Percentiles rank a stretch among this genome's conserved stretches.
phyloP scores from a whole-genome alignment of 2,797 vertebrate genomes.

The Bucorvus abyssinicus region DNA sequence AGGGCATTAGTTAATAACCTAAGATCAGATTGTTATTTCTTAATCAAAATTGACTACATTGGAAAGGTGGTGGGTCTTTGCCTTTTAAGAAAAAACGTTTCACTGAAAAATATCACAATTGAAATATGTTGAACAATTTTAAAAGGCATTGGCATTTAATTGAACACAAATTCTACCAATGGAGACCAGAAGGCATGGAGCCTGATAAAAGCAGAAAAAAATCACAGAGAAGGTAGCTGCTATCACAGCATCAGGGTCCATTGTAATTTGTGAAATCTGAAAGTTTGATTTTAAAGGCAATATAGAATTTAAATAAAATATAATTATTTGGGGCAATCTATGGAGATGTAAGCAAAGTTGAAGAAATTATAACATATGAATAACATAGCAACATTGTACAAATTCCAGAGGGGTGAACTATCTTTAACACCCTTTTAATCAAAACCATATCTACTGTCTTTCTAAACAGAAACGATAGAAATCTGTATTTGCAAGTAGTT shows the following conservation, averaged over 20 bases:
- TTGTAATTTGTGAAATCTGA: neutral
- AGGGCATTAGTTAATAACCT: neutral
- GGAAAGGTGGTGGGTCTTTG: rapidly evolving
- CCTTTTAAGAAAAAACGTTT: neutral
- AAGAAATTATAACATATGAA: neutral
- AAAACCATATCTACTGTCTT: neutral
- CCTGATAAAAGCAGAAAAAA: neutral
- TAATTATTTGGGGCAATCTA: neutral
- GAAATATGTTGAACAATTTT: neutral
- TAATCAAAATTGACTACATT: neutral
- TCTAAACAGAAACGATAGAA: neutral
- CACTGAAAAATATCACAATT: neutral
- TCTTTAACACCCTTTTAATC: neutral
- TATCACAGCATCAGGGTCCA: neutral
- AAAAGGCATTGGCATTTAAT: neutral
- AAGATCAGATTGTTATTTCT: neutral
- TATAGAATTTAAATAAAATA: neutral
- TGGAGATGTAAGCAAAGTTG: neutral
- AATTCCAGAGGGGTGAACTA: neutral
- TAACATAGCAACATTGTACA: neutral
- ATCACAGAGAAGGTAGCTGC: rapidly evolving
- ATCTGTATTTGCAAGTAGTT: neutral
- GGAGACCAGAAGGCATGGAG: neutral
- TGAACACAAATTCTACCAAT: neutral
- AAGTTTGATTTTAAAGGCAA: neutral